These are phyloP conservation scores for Eristalinus aeneus DNA, from an alignment of 2,888 invertebrate genomes.

Conservation along the genomic window DNA sequence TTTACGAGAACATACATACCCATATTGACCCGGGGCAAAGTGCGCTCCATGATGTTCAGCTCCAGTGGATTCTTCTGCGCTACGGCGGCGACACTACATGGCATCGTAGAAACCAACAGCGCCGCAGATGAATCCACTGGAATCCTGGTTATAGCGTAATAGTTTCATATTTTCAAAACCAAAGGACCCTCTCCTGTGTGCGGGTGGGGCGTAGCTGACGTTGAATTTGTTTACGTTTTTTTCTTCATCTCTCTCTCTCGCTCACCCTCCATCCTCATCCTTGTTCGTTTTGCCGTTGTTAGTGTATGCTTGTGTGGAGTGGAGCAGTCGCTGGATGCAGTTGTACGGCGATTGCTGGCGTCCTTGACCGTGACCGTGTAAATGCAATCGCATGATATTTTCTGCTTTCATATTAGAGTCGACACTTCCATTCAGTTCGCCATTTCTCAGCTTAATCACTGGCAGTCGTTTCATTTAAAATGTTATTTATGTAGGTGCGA, in stretches of 20 bases:
- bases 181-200: constrained; percentile 41
- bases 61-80: constrained; percentile 22
- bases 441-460: constrained; percentile 42
- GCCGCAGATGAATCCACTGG: constrained; percentile 5
- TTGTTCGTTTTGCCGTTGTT: not conserved
- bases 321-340: constrained; percentile 32
- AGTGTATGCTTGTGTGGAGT: not conserved
- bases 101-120: constrained; percentile 11
- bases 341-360: constrained; percentile 16
- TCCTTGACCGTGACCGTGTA: constrained; percentile 68
- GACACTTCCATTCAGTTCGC: constrained; percentile 15
- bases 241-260: not conserved
- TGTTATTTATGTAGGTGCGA: not conserved
- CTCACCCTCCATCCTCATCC: not conserved
- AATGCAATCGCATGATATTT: constrained; percentile 64
- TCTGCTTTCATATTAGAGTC: constrained; percentile 55
- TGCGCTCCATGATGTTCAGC: constrained; percentile 17
- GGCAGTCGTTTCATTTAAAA: constrained; percentile 31
- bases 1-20: not conserved
- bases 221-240: constrained; percentile 32
- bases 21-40: constrained; percentile 46
- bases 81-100: not conserved
- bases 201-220: constrained; percentile 41
- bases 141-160: constrained; percentile 48
- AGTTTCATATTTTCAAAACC: constrained; percentile 65